A percentile compares a stretch with the other conserved stretches of the same genome.
Conservation (phyloP, 2,797 vertebrate species). For the Protosalanx chinensis region DNA sequence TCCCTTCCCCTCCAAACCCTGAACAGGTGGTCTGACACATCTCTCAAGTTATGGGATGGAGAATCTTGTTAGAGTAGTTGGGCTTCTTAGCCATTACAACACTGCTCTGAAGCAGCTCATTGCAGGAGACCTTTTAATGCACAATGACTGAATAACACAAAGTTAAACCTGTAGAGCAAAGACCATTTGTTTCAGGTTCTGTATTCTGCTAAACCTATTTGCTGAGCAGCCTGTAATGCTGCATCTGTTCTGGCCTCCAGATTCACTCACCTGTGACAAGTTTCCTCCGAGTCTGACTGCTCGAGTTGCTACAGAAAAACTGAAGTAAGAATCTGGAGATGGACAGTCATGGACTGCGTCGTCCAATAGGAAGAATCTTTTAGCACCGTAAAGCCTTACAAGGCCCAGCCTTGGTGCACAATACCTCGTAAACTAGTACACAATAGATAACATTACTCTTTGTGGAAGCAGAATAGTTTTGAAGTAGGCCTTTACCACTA, state of each 20-base stretch:
- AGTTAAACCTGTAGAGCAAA: slow-evolving; percentile 55
- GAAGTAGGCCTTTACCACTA: slow-evolving; percentile 57
- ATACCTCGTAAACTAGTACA: slow-evolving; percentile 59
- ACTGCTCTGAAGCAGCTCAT: background rate
- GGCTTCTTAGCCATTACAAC: background rate
- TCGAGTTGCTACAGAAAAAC: slow-evolving; percentile 41
- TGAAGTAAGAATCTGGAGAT: slow-evolving; percentile 27
- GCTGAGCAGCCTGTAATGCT: slow-evolving; percentile 67
- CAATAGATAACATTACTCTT: slow-evolving; percentile 24
- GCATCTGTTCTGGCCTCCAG: slow-evolving; percentile 40
- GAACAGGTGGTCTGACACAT: slow-evolving; percentile 58
- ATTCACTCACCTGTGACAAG: slow-evolving; percentile 49
- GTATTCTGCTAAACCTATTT: slow-evolving; percentile 45
- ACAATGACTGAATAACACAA: slow-evolving; percentile 36
- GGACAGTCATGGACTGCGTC: slow-evolving; percentile 43
- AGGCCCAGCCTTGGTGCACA: slow-evolving; percentile 59
- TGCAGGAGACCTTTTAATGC: slow-evolving; percentile 45
- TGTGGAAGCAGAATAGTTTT: slow-evolving; percentile 39
- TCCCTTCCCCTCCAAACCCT: slow-evolving; percentile 94
- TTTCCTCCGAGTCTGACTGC: slow-evolving; percentile 37
- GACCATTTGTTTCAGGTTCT: slow-evolving; percentile 40
- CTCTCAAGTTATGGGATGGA: slow-evolving; percentile 24
- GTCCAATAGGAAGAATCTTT: slow-evolving; percentile 46
- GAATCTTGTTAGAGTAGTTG: slow-evolving; percentile 14
- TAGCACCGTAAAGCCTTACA: slow-evolving; percentile 79